Evolutionary conservation across 2,797 vertebrate species (phyloP), one percentile per base, ranked within the genome.

Genomic region (Acrocephalus scirpaceus): DNA sequence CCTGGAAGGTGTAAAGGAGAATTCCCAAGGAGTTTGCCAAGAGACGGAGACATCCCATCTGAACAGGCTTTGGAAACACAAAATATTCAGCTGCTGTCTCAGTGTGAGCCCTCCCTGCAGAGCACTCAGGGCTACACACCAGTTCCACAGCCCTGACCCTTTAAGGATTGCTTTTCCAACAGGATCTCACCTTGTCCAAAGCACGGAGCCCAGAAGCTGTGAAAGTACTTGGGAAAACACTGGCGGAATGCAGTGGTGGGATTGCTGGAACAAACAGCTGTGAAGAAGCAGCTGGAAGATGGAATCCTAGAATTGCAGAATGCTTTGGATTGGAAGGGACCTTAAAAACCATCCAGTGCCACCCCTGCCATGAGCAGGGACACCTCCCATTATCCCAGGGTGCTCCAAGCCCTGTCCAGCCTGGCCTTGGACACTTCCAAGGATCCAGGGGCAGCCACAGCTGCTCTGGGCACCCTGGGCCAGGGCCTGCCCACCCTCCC

Each of bases 401-500:
- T 14, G 62, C 19, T 82, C 62, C 77, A 47, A 61, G 34, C 40
- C 5, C 40, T 0, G 0, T 67, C 69, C 86, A 74, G 0, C 30
- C 47, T 53, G 47, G 40, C 30, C 48, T 62, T 2, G 71, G 19
- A 2, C 64, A 56, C 9, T 70, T 0, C 6, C 86, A 88, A 56
- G 42, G 48, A 89, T 75, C 19, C 54, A 86, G 48, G 42, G 13
- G 9, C 48, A 75, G 62, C 56, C 70, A 5, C 56, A 89, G 86
- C 70, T 48, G 0, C 34, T 62, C 48, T 81, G 70, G 30, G 25
- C 40, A 88, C 5, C 5, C 40, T 47, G 30, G 42, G 21, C 62
- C 77, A 74, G 34, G 11, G 9, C 32, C 32, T 57, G 0, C 0
- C 5, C 64, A 18, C 27, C 36, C 5, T 70, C 64, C 0, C 57